A percentile compares a stretch with the other conserved stretches of the same genome.
Conservation (phyloP, 1,140 invertebrate species). For the Papilio polyxenes region DNA sequence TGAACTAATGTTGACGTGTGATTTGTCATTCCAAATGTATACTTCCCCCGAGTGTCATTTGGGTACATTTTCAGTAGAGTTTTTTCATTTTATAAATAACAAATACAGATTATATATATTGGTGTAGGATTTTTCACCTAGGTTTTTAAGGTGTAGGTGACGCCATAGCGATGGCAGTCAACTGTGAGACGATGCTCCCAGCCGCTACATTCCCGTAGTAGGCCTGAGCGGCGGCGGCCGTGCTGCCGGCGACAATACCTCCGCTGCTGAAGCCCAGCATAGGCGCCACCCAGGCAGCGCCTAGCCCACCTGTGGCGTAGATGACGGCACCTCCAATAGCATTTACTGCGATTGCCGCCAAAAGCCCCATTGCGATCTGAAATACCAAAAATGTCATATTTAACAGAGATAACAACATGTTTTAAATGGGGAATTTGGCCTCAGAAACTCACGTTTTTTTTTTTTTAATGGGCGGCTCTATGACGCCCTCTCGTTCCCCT, state of each 20-base stretch:
- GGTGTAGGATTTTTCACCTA: background rate
- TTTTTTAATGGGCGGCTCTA: too few species aligned
- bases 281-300: conserved; percentile 53
- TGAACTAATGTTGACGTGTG: too few species aligned
- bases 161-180: conserved; percentile 64
- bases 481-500: too few species aligned
- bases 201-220: conserved; percentile 67
- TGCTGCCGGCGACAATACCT: conserved; percentile 60
- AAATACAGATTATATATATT: too few species aligned
- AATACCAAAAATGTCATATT: background rate
- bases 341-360: conserved; percentile 57
- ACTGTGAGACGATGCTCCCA: conserved; percentile 63
- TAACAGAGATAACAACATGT: too few species aligned
- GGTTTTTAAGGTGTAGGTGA: conserved; percentile 62
- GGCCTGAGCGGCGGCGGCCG: conserved; percentile 64
- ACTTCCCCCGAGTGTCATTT: too few species aligned
- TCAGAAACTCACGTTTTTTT: too few species aligned
- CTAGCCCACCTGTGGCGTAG: conserved; percentile 61
- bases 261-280: conserved; percentile 60
- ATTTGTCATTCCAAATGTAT: too few species aligned
- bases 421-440: too few species aligned
- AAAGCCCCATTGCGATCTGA: conserved; percentile 55
- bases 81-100: too few species aligned
- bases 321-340: conserved; percentile 57
- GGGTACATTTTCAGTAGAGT: too few species aligned